A percentile compares a stretch with the other conserved stretches of the same genome.
phyloP scores from a whole-genome alignment of 2,113 vertebrate species.

The Stomatorhinus ivindoensis region DNA sequence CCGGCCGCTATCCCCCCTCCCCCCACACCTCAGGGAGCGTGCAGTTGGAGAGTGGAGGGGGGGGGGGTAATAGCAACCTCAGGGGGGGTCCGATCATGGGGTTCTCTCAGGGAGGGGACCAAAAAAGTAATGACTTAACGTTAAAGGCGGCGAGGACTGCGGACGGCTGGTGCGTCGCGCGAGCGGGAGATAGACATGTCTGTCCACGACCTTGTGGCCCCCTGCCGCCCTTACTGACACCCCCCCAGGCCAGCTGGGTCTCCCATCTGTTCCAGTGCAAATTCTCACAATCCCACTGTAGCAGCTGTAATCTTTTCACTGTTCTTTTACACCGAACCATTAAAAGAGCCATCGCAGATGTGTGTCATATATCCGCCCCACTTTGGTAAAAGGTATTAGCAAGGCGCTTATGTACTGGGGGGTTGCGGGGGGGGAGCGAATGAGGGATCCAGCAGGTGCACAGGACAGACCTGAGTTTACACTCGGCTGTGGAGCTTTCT shows the following conservation, averaged over 20 bases:
- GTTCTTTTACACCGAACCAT: conserved; percentile 72
- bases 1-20: not conserved
- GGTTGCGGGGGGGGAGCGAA: conserved; percentile 8
- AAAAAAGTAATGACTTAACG: conserved; percentile 19
- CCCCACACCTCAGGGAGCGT: not conserved
- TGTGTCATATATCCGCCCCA: conserved; percentile 47
- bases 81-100: not conserved
- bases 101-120: conserved; percentile 8
- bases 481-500: conserved; percentile 34
- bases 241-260: conserved; percentile 73
- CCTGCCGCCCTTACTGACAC: conserved; percentile 62
- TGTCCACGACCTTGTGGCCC: conserved; percentile 33
- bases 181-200: conserved; percentile 18
- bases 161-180: not conserved
- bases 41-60: not conserved
- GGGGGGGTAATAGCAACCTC: not conserved
- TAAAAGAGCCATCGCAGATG: conserved; percentile 72
- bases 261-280: conserved; percentile 75
- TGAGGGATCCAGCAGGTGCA: conserved; percentile 47
- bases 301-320: conserved; percentile 64
- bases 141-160: not conserved
- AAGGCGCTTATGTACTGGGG: conserved; percentile 14
- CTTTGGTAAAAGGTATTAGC: conserved; percentile 45
- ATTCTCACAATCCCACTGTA: conserved; percentile 62
- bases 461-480: conserved; percentile 27